Base-by-base conservation (phyloP, 2,113 vertebrate species). In the Plestiodon gilberti region DNA sequence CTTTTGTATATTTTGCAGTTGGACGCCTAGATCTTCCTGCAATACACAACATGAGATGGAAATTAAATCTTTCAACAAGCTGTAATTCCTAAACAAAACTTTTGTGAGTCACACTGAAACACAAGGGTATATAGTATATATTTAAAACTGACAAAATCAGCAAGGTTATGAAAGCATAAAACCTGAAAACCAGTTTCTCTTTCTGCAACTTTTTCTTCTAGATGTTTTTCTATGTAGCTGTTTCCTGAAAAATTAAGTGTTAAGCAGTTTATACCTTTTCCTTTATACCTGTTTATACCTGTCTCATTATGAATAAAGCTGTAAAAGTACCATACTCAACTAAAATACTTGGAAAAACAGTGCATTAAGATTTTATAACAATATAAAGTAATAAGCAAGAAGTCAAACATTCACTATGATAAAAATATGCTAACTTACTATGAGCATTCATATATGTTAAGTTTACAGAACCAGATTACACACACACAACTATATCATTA, bases 1-100 rank as follows among this genome's bases (percentile, higher is more conserved):
- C 97, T 95, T 98, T 99, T 0, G 98, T 99, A 92, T 99, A 99
- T 93, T 98, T 99, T 48, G 99, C 97, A 28, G 98, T 97, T 0
- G 99, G 98, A 64, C 98, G 96, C 92, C 96, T 91, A 0, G 91
- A 92, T 90, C 91, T 97, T 85, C 95, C 98, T 99, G 87, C 1
- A 90, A 87, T 67, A 95, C 13, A 82, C 1, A 84, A 1, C 88
- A 71, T 88, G 65, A 1, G 0, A 3, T 2, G 6, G n/a, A 1
- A 28, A 71, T 57, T 52, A 28, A 62, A 61, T 9, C 14, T 74
- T 81, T 78, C 78, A 20, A 40, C 55, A 77, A 79, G 71, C 23
- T 59, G 38, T 25, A 43, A 20, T 2, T 78, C n/a, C 43, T 11
- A 4, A 55, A 81, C n/a, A 30, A 25, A 18, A 84, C 55, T 22